phyloP scores from a whole-genome alignment of 2,797 vertebrate genomes.

The Lacerta viridis region DNA sequence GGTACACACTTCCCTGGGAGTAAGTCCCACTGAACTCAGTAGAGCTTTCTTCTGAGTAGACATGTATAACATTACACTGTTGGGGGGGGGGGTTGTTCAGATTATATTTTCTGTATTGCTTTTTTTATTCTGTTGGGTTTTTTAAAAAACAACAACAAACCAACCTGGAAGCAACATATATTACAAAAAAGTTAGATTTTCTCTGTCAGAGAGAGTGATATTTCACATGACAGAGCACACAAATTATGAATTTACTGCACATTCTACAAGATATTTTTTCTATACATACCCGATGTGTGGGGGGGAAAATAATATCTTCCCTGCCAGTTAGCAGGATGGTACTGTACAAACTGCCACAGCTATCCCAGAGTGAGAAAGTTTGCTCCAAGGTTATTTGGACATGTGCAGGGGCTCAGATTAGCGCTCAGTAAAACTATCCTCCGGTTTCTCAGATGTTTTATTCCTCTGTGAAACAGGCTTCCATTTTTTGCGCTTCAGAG shows the following conservation, averaged over 20 bases:
- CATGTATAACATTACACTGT: too few species aligned
- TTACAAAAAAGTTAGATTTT: too few species aligned
- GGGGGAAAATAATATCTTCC: neutral
- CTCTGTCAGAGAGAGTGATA: neutral
- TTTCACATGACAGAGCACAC: neutral
- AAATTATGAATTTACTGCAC: neutral
- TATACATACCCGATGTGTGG: neutral
- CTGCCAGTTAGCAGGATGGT: neutral
- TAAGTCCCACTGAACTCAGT: too few species aligned
- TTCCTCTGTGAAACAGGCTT: too few species aligned
- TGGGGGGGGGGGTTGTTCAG: neutral
- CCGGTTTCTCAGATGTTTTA: too few species aligned
- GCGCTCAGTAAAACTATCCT: too few species aligned
- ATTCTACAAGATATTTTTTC: neutral
- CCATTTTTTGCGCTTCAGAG: too few species aligned
- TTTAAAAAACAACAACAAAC: neutral
- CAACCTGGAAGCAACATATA: neutral
- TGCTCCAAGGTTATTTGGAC: neutral
- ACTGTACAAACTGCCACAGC: neutral
- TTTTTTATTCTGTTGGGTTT: neutral
- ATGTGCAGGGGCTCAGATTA: neutral
- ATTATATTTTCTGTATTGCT: neutral
- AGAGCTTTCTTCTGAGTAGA: too few species aligned
- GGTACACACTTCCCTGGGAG: too few species aligned
- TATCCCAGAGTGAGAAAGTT: neutral